Conservation (phyloP, 1,140 invertebrate genomes). For the Mactra quadrangularis region DNA sequence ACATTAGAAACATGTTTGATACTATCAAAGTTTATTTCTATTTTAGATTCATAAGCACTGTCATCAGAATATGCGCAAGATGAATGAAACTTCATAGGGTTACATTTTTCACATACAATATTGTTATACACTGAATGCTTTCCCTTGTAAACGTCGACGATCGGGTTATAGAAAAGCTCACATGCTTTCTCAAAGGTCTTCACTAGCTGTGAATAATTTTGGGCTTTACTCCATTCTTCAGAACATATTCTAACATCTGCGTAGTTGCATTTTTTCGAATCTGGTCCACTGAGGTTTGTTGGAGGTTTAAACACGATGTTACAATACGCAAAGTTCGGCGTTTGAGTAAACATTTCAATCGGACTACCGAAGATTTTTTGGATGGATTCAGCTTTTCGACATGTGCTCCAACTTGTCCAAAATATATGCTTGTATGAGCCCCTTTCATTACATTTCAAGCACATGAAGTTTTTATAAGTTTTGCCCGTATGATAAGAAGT, state of each 20-base stretch:
- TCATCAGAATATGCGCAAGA: too few species aligned
- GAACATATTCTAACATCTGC: not conserved
- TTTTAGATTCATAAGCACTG: too few species aligned
- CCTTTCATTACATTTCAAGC: not conserved
- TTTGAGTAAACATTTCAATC: not conserved
- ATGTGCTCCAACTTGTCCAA: not conserved
- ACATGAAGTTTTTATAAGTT: slow-evolving; percentile 12
- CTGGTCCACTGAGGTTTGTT: not conserved
- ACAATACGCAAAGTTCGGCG: not conserved
- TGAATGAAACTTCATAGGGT: too few species aligned
- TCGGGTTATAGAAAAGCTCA: not conserved
- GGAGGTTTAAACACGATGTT: slow-evolving; percentile 1
- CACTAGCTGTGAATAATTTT: not conserved
- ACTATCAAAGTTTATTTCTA: too few species aligned
- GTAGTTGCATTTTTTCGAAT: not conserved
- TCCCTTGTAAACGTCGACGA: not conserved
- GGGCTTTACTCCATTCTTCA: not conserved
- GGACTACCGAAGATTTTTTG: not conserved
- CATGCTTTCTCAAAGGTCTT: not conserved
- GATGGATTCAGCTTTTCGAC: not conserved
- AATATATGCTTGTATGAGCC: not conserved
- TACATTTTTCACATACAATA: not conserved
- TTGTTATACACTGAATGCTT: not conserved
- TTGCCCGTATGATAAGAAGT: not conserved
- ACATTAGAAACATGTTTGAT: too few species aligned